These are phyloP conservation scores for Protosalanx chinensis DNA, from an alignment of 2,797 vertebrate species.

Conservation along the genomic window DNA sequence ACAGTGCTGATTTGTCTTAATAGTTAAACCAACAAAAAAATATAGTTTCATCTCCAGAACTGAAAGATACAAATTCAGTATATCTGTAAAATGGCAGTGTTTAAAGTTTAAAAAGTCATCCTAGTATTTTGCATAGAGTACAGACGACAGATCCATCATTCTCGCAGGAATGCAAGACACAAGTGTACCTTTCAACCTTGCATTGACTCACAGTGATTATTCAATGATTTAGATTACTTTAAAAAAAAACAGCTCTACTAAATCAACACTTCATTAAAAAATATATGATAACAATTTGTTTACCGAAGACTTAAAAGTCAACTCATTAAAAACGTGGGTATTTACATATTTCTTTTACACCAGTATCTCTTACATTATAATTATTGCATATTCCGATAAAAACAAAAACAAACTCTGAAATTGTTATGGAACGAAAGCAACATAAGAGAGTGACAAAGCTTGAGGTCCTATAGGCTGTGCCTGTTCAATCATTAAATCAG, in stretches of 20 bases:
- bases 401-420: conserved; percentile 15
- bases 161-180: conserved; percentile 18
- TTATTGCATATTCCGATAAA: conserved; percentile 23
- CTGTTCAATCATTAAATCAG: conserved; percentile 44
- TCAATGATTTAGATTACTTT: conserved; percentile 46
- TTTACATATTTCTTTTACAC: conserved; percentile 9
- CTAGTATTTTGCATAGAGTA: conserved; percentile 4
- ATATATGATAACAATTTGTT: conserved; percentile 29
- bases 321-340: conserved; percentile 48
- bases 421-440: conserved; percentile 34
- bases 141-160: conserved; percentile 11
- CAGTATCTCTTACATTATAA: neutral
- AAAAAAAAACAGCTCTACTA: conserved; percentile 29
- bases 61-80: neutral
- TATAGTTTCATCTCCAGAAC: conserved; percentile 9
- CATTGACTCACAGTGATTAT: conserved; percentile 50
- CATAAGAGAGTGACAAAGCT: conserved; percentile 51
- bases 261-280: conserved; percentile 27
- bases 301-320: conserved; percentile 32
- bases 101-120: conserved; percentile 13
- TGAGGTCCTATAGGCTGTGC: conserved; percentile 58
- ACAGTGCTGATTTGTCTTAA: neutral
- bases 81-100: conserved; percentile 1
- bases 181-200: conserved; percentile 7
- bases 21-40: neutral